Percentiles rank a stretch among this genome's conserved stretches.
phyloP scores from a whole-genome alignment of 2,797 vertebrate genomes.

The Luscinia megarhynchos region DNA sequence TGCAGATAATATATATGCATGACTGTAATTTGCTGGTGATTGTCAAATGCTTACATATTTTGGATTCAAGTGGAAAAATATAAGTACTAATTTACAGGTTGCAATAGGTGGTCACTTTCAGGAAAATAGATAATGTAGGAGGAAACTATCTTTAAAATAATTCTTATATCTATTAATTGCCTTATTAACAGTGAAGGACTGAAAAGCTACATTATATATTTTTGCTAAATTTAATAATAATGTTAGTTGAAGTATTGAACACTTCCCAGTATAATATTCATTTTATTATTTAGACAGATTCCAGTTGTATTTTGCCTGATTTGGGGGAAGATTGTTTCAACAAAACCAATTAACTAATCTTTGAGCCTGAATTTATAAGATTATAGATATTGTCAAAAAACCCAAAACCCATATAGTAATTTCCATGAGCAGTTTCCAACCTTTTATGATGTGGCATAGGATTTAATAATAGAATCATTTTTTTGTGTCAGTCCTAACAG shows the following conservation, averaged over 20 bases:
- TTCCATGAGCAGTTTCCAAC: neutral
- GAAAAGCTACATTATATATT: neutral
- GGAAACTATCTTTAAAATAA: neutral
- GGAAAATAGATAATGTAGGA: neutral
- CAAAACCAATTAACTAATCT: neutral
- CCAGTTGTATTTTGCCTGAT: neutral
- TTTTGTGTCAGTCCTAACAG: neutral
- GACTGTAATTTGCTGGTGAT: neutral
- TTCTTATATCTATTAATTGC: neutral
- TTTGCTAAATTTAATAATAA: neutral
- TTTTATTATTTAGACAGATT: neutral
- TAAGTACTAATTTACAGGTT: neutral
- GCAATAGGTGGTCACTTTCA: neutral
- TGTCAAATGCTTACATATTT: neutral
- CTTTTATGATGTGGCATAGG: neutral
- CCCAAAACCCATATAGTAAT: neutral
- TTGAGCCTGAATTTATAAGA: neutral
- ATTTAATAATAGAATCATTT: neutral
- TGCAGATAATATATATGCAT: neutral
- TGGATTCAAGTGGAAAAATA: neutral
- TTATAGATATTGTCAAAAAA: neutral
- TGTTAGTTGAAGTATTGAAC: neutral
- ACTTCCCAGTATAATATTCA: neutral
- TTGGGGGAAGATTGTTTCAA: neutral
- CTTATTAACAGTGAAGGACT: neutral